Conservation (phyloP, 2,888 invertebrate species). For the Agrilus biguttatus region DNA sequence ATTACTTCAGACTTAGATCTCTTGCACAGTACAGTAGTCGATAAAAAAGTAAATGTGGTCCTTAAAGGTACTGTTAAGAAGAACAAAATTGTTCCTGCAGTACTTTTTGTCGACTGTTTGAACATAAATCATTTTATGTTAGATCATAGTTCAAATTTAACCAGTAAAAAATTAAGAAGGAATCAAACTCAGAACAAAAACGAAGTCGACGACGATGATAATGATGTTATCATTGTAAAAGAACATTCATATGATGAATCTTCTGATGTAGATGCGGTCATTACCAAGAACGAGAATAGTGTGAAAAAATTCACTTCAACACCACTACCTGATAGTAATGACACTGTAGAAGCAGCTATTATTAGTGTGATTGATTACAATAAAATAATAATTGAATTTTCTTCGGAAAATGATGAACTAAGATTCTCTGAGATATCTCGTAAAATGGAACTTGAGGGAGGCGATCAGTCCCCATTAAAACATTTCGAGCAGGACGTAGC, state of each 20-base stretch:
- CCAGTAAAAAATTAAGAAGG: background rate
- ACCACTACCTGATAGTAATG: too few species aligned
- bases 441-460: constrained; percentile 35
- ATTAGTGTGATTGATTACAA: constrained; percentile 21
- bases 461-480: constrained; percentile 30
- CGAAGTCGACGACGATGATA: constrained; percentile 5
- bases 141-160: constrained; percentile 5
- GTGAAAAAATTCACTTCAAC: too few species aligned
- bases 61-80: constrained; percentile 1
- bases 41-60: constrained; percentile 13
- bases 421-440: constrained; percentile 26
- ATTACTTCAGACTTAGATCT: constrained; percentile 40
- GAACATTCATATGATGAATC: constrained; percentile 12
- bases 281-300: too few species aligned
- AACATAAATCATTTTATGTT: constrained; percentile 7
- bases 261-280: too few species aligned
- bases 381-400: constrained; percentile 16
- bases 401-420: background rate
- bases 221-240: constrained; percentile 22
- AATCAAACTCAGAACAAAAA: background rate
- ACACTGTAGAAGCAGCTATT: constrained; percentile 19
- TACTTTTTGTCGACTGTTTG: constrained; percentile 2
- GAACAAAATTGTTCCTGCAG: background rate
- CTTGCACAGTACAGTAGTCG: constrained; percentile 44
- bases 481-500: constrained; percentile 36